Conservation (phyloP, 2,888 invertebrate species). For the Xanthorhoe spadicearia region DNA sequence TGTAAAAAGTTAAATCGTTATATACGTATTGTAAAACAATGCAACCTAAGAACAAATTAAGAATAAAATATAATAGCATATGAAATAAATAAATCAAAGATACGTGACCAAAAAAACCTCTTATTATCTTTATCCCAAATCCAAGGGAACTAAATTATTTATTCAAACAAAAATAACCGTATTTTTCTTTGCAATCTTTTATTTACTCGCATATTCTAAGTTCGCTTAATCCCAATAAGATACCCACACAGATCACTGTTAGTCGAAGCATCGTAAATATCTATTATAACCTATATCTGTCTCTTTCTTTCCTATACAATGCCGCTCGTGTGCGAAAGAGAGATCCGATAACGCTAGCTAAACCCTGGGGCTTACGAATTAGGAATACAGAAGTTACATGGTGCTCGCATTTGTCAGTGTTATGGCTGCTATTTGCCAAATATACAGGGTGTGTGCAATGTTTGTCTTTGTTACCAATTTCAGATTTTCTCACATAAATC, state of each 20-base stretch:
- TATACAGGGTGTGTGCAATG: conserved; percentile 23
- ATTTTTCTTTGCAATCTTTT: conserved; percentile 12
- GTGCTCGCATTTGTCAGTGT: conserved; percentile 41
- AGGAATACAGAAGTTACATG: conserved; percentile 39
- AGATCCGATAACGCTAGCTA: conserved; percentile 21
- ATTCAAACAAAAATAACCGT: background rate
- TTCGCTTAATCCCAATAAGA: conserved; percentile 28
- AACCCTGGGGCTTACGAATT: conserved; percentile 34
- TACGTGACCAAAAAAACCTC: background rate
- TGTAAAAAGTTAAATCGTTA: no score
- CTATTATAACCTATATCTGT: conserved; percentile 35
- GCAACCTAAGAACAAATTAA: no score
- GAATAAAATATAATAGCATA: no score
- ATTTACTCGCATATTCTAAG: conserved; percentile 6
- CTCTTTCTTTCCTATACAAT: conserved; percentile 11
- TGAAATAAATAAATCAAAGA: no score
- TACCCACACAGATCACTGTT: conserved; percentile 36
- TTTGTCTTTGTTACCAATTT: background rate
- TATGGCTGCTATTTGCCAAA: conserved; percentile 43
- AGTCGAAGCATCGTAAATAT: conserved; percentile 37
- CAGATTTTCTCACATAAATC: background rate
- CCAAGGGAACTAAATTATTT: background rate
- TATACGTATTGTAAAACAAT: no score
- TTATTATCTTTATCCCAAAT: background rate
- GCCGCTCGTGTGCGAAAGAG: conserved; percentile 22